These are phyloP conservation scores for Leguminivora glycinivorella DNA, from an alignment of 1,140 invertebrate species.

Conservation along the genomic window DNA sequence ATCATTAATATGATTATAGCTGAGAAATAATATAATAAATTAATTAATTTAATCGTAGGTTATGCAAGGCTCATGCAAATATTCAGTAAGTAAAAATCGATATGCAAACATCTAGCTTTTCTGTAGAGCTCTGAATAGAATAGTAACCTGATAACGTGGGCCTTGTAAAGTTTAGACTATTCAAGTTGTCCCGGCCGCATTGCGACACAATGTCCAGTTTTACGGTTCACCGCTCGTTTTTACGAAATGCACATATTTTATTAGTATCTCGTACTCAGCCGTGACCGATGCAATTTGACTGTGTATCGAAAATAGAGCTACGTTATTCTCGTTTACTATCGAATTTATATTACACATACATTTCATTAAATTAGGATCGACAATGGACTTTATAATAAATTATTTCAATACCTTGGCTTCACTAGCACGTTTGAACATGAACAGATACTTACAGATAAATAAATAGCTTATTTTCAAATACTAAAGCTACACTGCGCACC, in stretches of 20 bases:
- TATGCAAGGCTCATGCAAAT: too few relatives aligned
- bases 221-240: slow-evolving; percentile 43
- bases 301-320: not conserved
- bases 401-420: too few relatives aligned
- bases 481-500: too few relatives aligned
- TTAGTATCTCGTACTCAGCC: slow-evolving; percentile 37
- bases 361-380: too few relatives aligned
- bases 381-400: too few relatives aligned
- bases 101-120: not conserved
- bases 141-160: slow-evolving; percentile 45
- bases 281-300: slow-evolving; percentile 33
- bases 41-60: too few relatives aligned
- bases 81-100: too few relatives aligned
- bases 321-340: not conserved
- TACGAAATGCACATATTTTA: slow-evolving; percentile 49
- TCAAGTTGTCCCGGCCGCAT: slow-evolving; percentile 32
- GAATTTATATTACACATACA: not conserved
- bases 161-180: slow-evolving; percentile 50
- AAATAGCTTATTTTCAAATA: too few relatives aligned
- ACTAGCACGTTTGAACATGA: too few relatives aligned
- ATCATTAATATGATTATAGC: too few relatives aligned
- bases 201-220: slow-evolving; percentile 44
- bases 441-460: too few relatives aligned
- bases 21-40: too few relatives aligned
- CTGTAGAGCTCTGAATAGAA: not conserved